Base-by-base conservation (phyloP, 2,888 invertebrate species). In the Chrysolina americana region DNA sequence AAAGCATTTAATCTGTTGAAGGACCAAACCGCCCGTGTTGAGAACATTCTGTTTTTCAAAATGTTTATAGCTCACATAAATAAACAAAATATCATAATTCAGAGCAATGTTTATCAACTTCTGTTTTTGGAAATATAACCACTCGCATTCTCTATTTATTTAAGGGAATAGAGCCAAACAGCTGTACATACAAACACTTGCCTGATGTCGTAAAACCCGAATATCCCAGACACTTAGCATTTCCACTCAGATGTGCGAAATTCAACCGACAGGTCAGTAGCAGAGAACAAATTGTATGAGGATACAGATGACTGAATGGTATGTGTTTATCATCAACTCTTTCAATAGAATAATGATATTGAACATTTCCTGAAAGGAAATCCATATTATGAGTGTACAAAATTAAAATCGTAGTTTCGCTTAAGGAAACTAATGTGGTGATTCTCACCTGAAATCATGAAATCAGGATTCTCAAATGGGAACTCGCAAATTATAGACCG, bases 131-230 rank as follows among this genome's bases (percentile, higher is more conserved):
- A 21, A 23, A 23, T 19, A 21, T 53, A 19, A 4, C 53, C 10
- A 53, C 11, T 3, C 19, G 1, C 17, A 53, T 11, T 19, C 5
- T 4, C 13, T 53, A 19, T 53, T 53, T 53, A 53, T 53, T 53
- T 11, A 53, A 53, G 53, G 19, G 15, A 53, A 19, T 53, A 19
- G 11, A 53, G 21, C 53, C 53, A 53, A 21, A 21, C 21, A 53
- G 53, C 53, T 53, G 21, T 53, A 11, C 53, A 53, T 53, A 53
- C 53, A 53, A 53, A 21, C 53, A 53, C 53, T 53, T 53, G 53
- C 11, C 21, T 19, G 10, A 19, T 11, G 53, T 13, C 53, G 13
- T 53, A 53, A 53, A 53, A 53, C 13, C 21, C 21, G 19, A 17
- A 13, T 2, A 21, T 53, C 53, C 13, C 53, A 53, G 19, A 21